Evolutionary conservation across 2,888 invertebrate genomes (phyloP).

Genomic region (Gortyna flavago): DNA sequence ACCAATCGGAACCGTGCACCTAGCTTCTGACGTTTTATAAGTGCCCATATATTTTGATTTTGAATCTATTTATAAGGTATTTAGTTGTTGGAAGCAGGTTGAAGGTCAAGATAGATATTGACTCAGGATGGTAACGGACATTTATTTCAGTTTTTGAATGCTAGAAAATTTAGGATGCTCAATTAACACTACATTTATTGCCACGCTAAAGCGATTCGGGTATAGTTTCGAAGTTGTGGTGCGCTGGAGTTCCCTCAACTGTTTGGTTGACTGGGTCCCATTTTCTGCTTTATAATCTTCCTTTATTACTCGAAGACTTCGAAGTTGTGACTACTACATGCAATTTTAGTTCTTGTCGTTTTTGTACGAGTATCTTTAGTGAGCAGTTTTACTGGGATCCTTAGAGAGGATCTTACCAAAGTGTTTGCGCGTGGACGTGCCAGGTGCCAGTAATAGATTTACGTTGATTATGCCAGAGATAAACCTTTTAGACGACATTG

Average conservation of each 20-base stretch:
- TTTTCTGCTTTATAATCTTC: slow-evolving; percentile 10
- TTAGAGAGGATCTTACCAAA: neutral
- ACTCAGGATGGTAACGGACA: no score
- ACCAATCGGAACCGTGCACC: no score
- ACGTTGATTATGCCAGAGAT: neutral
- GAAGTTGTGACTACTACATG: neutral
- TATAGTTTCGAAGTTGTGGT: slow-evolving; percentile 17
- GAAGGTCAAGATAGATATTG: no score
- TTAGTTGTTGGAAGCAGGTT: no score
- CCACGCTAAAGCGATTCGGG: no score
- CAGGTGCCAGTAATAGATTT: neutral
- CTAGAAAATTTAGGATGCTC: no score
- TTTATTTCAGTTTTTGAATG: no score
- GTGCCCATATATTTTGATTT: no score
- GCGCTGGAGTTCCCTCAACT: slow-evolving; percentile 8
- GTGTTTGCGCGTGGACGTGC: neutral
- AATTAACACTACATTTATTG: no score
- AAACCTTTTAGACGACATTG: neutral
- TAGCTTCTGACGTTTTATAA: no score
- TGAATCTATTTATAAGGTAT: no score
- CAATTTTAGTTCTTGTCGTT: neutral
- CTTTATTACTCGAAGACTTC: neutral
- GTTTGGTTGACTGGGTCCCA: neutral
- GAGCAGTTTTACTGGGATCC: neutral
- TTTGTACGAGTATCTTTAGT: neutral